Evolutionary conservation across 2,888 invertebrate genomes (phyloP).

Genomic region (Athalia rosae): DNA sequence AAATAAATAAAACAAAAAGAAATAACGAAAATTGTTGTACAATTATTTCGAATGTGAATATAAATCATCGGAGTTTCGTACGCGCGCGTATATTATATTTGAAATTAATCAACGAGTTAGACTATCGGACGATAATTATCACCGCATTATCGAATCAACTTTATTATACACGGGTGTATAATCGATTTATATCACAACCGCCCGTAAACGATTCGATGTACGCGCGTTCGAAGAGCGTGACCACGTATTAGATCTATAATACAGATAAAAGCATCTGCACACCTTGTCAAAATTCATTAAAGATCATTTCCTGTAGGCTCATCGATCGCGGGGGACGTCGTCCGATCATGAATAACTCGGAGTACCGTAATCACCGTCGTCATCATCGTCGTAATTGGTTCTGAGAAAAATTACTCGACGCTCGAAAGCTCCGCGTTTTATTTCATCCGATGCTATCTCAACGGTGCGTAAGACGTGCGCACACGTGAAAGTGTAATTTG

Average conservation of each 20-base stretch:
- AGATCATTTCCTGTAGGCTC: conserved; percentile 25
- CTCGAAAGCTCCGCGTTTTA: neutral
- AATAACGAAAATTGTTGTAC: too few species aligned
- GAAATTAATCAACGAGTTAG: neutral
- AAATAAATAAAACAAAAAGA: too few species aligned
- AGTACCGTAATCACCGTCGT: too few species aligned
- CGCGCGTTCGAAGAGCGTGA: conserved; percentile 16
- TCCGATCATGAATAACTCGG: too few species aligned
- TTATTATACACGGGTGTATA: too few species aligned
- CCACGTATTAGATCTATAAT: conserved; percentile 8
- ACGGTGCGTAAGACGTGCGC: neutral
- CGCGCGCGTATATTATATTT: neutral
- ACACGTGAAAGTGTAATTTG: too few species aligned
- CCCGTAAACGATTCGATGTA: too few species aligned
- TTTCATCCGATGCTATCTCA: too few species aligned
- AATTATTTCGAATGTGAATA: too few species aligned
- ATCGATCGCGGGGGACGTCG: neutral
- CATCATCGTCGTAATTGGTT: conserved; percentile 10
- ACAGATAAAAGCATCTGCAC: neutral
- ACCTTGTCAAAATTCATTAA: conserved; percentile 39
- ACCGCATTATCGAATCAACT: too few species aligned
- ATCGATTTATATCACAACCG: too few species aligned
- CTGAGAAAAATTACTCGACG: conserved; percentile 20
- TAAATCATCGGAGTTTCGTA: too few species aligned
- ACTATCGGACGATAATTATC: conserved; percentile 8